phyloP scores from a whole-genome alignment of 2,797 vertebrate genomes.

The Antrozous pallidus region DNA sequence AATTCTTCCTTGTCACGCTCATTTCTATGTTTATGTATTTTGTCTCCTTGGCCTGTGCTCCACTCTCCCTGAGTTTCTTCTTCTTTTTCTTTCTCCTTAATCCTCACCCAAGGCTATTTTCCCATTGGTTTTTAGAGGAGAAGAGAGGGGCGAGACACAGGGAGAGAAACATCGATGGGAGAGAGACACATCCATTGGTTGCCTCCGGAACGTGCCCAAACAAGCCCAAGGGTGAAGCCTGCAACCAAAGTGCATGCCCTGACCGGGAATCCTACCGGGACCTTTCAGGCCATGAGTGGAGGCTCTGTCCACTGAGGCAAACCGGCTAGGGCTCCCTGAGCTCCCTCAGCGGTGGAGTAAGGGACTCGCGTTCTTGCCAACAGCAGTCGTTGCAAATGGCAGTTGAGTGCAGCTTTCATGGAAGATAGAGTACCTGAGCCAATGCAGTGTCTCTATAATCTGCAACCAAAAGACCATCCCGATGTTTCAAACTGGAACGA shows the following conservation, averaged over 20 bases:
- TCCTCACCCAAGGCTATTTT: too few relatives aligned
- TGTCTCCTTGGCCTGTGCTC: background rate
- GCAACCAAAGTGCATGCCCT: too few relatives aligned
- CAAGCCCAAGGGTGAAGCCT: too few relatives aligned
- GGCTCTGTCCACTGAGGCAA: too few relatives aligned
- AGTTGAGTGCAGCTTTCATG: constrained; percentile 39
- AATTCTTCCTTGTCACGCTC: constrained; percentile 51
- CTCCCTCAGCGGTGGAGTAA: constrained; percentile 53
- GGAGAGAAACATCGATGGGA: too few relatives aligned
- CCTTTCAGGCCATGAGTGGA: too few relatives aligned
- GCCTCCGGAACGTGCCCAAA: too few relatives aligned
- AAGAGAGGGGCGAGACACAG: too few relatives aligned
- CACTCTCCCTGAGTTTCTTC: constrained; percentile 37
- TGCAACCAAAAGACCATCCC: constrained; percentile 30
- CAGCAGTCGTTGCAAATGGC: constrained; percentile 45
- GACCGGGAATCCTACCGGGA: too few relatives aligned
- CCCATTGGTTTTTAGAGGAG: too few relatives aligned
- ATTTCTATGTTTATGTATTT: background rate
- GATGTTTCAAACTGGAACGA: constrained; percentile 51
- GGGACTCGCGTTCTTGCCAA: constrained; percentile 56
- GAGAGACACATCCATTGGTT: too few relatives aligned
- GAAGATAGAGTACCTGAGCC: constrained; percentile 63
- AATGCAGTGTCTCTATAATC: background rate
- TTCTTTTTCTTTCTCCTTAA: background rate
- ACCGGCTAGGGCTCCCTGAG: background rate